Percentiles rank a stretch among this genome's conserved stretches.
Conservation (phyloP, 2,797 vertebrate species). For the Poecile montanus region DNA sequence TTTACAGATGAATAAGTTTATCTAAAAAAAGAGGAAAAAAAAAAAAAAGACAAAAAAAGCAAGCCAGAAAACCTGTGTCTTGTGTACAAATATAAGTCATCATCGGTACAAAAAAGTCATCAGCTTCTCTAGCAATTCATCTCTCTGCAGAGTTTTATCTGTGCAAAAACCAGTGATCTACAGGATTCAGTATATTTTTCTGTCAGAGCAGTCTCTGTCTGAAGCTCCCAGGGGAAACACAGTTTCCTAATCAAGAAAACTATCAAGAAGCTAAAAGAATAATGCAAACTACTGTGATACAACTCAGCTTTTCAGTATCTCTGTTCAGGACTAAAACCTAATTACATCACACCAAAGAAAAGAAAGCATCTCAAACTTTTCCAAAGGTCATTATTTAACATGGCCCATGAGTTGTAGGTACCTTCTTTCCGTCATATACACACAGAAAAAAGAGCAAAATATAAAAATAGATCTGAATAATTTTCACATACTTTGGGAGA, state of each 20-base stretch:
- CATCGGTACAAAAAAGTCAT: not conserved
- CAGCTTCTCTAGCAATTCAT: not conserved
- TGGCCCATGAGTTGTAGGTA: not conserved
- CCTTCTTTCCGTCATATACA: not conserved
- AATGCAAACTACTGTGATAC: not conserved
- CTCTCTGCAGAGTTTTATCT: not conserved
- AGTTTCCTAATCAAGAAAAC: not conserved
- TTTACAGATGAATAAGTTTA: conserved; percentile 21
- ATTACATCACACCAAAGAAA: not conserved
- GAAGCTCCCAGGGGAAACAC: not conserved
- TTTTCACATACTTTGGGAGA: not conserved
- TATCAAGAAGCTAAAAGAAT: not conserved
- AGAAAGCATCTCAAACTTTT: not conserved
- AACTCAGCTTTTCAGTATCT: not conserved
- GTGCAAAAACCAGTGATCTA: not conserved
- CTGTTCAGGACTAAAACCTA: not conserved
- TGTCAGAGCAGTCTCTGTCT: not conserved
- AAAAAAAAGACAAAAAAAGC: not conserved
- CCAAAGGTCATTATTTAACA: not conserved
- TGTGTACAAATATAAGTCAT: not conserved
- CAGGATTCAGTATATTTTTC: not conserved
- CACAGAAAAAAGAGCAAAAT: not conserved
- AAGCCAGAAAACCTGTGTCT: not conserved
- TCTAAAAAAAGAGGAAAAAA: not conserved
- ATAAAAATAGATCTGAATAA: not conserved